Conservation (phyloP, 1,140 invertebrate species). For the Agrypnia vestita region DNA sequence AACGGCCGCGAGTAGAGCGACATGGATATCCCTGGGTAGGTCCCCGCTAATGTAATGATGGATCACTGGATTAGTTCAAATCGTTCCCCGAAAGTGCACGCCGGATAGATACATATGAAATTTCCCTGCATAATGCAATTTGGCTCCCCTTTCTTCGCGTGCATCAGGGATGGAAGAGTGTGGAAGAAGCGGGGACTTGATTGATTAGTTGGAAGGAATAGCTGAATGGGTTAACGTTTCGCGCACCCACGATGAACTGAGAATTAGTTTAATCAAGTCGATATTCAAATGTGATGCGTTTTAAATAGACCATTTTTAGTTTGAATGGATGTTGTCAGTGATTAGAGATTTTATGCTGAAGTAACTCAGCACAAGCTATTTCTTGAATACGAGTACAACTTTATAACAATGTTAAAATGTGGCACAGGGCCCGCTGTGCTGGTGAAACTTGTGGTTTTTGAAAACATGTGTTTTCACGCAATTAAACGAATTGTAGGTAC, state of each 20-base stretch:
- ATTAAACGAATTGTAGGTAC: too few species aligned
- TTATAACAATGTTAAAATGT: too few species aligned
- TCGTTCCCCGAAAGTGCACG: slow-evolving; percentile 61
- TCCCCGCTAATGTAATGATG: slow-evolving; percentile 61
- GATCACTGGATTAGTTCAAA: slow-evolving; percentile 62
- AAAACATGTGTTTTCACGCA: too few species aligned
- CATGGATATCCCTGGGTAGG: slow-evolving; percentile 51
- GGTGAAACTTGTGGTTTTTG: too few species aligned
- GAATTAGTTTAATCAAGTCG: slow-evolving; percentile 45
- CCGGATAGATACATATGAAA: slow-evolving; percentile 62
- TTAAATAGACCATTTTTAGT: slow-evolving; percentile 21
- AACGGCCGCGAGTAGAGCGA: slow-evolving; percentile 16
- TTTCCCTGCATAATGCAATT: slow-evolving; percentile 62
- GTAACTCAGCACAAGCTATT: background rate
- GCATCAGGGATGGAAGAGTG: slow-evolving; percentile 26
- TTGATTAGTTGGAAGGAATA: slow-evolving; percentile 59
- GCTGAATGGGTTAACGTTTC: slow-evolving; percentile 57
- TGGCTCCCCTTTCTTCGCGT: slow-evolving; percentile 54
- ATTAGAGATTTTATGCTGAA: background rate
- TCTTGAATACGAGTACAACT: too few species aligned
- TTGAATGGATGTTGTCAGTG: slow-evolving; percentile 10
- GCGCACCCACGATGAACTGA: slow-evolving; percentile 31
- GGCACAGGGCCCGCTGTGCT: too few species aligned
- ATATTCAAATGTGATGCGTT: slow-evolving; percentile 35
- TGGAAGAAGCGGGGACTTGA: slow-evolving; percentile 45